phyloP scores from a whole-genome alignment of 1,140 invertebrate genomes.

The Gryon sp. region DNA sequence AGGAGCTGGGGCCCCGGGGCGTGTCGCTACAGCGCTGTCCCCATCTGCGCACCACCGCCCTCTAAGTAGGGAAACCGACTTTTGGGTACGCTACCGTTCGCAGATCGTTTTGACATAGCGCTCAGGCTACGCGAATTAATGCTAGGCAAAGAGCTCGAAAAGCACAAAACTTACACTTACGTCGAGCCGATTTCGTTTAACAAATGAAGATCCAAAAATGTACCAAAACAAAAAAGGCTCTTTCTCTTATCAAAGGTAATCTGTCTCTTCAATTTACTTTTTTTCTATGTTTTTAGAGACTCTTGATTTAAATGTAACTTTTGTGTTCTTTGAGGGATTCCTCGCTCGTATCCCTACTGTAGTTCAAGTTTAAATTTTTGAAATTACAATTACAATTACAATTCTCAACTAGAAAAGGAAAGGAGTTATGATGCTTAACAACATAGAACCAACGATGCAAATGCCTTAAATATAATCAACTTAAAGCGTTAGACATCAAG shows the following conservation, averaged over 20 bases:
- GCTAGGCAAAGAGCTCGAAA: slow-evolving; percentile 50
- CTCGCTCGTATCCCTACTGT: slow-evolving; percentile 35
- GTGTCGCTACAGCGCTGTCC: slow-evolving; percentile 78
- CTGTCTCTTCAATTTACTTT: too few species aligned
- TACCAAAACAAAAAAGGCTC: too few species aligned
- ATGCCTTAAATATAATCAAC: too few species aligned
- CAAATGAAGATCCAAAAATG: too few species aligned
- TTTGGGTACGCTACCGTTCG: slow-evolving; percentile 53
- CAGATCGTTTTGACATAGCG: slow-evolving; percentile 52
- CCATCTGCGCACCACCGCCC: slow-evolving; percentile 78
- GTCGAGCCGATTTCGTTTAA: slow-evolving; percentile 26
- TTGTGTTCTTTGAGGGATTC: slow-evolving; percentile 58
- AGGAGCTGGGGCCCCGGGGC: slow-evolving; percentile 79
- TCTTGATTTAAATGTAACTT: slow-evolving; percentile 53
- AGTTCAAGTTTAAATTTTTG: not conserved
- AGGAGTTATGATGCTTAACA: too few species aligned
- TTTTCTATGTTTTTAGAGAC: slow-evolving; percentile 5
- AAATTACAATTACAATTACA: not conserved
- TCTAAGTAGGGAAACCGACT: slow-evolving; percentile 65
- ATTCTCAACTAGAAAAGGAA: too few species aligned
- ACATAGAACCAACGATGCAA: not conserved
- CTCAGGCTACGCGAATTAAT: slow-evolving; percentile 53
- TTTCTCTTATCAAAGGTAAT: too few species aligned
- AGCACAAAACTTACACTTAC: slow-evolving; percentile 54
- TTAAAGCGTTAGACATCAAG: not conserved